Percentiles rank a stretch among this genome's conserved stretches.
These are phyloP conservation scores for Aegithalos caudatus DNA, from an alignment of 2,113 vertebrate species.

Conservation along the genomic window DNA sequence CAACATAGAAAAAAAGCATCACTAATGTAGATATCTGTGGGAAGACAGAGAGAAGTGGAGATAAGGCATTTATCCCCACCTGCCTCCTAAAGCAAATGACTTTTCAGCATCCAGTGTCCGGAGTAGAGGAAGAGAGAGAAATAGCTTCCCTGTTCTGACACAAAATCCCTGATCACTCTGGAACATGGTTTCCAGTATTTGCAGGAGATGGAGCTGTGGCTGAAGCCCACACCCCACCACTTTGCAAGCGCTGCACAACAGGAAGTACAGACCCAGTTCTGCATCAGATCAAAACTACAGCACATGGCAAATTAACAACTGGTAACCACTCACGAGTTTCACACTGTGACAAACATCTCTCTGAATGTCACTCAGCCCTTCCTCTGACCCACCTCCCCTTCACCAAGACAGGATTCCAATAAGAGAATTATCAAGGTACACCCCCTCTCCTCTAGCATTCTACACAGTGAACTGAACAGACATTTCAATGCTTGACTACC, in stretches of 20 bases:
- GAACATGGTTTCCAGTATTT: background rate
- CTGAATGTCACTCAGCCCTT: background rate
- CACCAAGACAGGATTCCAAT: background rate
- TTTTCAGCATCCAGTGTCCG: background rate
- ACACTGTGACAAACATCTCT: background rate
- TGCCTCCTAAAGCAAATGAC: background rate
- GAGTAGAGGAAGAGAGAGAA: background rate
- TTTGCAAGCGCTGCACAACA: rapidly evolving
- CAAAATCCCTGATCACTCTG: background rate
- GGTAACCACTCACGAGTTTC: background rate
- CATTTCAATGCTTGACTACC: background rate
- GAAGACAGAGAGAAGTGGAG: background rate
- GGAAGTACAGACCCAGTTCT: background rate
- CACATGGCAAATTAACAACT: background rate
- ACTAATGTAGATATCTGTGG: background rate
- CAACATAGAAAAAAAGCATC: background rate
- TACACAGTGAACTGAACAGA: background rate
- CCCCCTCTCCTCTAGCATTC: background rate
- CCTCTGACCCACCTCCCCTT: background rate
- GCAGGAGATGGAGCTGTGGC: background rate
- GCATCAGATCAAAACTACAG: background rate
- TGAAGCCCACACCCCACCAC: background rate
- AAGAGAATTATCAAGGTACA: background rate
- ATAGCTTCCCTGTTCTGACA: background rate
- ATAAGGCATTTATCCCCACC: background rate